A percentile compares a stretch with the other conserved stretches of the same genome.
phyloP scores from a whole-genome alignment of 2,888 invertebrate species.

The Coelogynopora nodosa region DNA sequence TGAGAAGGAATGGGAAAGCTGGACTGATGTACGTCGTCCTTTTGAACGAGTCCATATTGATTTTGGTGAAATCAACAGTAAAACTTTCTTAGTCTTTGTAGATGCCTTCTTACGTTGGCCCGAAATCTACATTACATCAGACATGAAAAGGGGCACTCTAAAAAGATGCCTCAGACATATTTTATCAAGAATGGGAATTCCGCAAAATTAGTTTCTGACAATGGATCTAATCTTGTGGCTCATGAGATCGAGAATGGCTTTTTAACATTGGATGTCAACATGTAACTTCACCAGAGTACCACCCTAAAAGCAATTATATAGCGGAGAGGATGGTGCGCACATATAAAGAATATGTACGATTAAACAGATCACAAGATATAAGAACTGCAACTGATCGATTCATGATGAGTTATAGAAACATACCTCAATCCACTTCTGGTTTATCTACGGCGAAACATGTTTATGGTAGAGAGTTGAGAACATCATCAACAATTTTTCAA shows the following conservation, averaged over 20 bases:
- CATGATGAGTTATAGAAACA: not conserved
- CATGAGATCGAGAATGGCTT: not conserved
- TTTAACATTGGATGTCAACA: not conserved
- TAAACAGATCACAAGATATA: not conserved
- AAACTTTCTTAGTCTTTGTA: not conserved
- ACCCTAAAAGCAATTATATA: not conserved
- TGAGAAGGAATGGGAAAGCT: not conserved
- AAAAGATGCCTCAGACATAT: not conserved
- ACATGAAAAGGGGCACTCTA: not conserved
- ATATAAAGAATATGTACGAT: not conserved
- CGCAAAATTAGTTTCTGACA: not conserved
- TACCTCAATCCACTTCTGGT: not conserved
- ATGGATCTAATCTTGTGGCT: not conserved
- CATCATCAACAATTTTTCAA: conserved; percentile 29
- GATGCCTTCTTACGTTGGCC: not conserved
- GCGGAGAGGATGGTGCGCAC: not conserved
- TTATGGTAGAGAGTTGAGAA: not conserved
- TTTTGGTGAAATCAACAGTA: not conserved
- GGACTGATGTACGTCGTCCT: too few relatives aligned
- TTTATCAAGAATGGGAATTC: not conserved
- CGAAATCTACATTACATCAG: not conserved
- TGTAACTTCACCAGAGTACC: not conserved
- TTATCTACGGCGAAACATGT: not conserved
- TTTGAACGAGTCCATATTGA: not conserved
- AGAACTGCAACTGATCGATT: not conserved